A percentile compares a stretch with the other conserved stretches of the same genome.
Conservation (phyloP, 2,113 vertebrate genomes). For the Rhinoderma darwinii region DNA sequence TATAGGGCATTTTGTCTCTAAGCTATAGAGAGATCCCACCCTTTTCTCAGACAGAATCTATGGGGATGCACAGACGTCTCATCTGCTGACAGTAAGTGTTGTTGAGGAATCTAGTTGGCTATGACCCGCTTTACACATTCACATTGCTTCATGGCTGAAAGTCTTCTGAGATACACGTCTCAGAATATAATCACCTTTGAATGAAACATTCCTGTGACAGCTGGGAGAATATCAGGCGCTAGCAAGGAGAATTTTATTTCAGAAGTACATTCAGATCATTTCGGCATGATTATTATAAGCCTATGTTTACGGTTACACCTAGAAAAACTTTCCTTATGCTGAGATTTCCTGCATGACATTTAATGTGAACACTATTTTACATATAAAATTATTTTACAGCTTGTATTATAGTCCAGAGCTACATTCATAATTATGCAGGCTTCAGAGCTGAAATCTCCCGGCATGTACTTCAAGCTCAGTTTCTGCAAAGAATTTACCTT, state of each 20-base stretch:
- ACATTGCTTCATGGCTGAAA: background rate
- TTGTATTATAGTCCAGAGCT: background rate
- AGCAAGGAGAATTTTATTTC: background rate
- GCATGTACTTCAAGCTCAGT: background rate
- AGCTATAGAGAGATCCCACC: background rate
- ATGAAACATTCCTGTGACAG: background rate
- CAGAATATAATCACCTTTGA: background rate
- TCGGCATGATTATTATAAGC: slow-evolving; percentile 5
- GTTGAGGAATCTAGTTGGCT: background rate
- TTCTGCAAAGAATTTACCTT: background rate
- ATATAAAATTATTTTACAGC: background rate
- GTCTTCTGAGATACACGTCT: background rate
- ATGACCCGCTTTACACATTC: background rate
- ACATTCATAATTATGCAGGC: background rate
- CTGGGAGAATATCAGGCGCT: background rate
- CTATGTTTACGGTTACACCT: slow-evolving; percentile 1
- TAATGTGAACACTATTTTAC: background rate
- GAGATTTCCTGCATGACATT: background rate
- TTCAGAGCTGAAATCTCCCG: background rate
- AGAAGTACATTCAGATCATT: slow-evolving; percentile 41
- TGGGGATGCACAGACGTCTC: background rate
- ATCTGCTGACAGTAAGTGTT: background rate
- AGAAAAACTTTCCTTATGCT: background rate
- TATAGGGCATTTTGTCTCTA: background rate
- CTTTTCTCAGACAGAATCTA: background rate